phyloP scores from a whole-genome alignment of 2,797 vertebrate genomes.

The Pempheris klunzingeri region DNA sequence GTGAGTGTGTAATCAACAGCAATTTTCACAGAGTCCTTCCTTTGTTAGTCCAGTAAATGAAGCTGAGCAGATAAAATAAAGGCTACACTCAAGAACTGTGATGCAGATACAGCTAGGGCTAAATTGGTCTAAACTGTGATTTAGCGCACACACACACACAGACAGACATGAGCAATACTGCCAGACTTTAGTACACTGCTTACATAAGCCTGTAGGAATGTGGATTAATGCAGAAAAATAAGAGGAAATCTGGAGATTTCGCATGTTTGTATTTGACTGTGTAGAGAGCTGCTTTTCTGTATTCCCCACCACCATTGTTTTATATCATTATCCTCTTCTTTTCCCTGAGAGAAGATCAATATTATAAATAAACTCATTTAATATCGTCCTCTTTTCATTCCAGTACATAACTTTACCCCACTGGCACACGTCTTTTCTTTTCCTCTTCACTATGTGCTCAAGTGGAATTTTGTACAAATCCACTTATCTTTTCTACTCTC shows the following conservation, averaged over 20 bases:
- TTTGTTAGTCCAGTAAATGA: slow-evolving; percentile 64
- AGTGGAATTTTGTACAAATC: slow-evolving; percentile 1
- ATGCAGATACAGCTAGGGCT: slow-evolving; percentile 27
- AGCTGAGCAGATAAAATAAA: slow-evolving; percentile 63
- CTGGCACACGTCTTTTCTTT: neutral
- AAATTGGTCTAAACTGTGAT: slow-evolving; percentile 50
- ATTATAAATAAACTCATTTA: neutral
- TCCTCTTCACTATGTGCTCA: neutral
- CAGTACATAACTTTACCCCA: neutral
- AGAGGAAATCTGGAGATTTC: slow-evolving; percentile 26
- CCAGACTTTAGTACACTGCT: slow-evolving; percentile 53
- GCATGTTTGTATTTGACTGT: slow-evolving; percentile 15
- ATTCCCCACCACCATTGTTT: neutral
- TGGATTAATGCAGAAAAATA: slow-evolving; percentile 56
- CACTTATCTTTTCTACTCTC: neutral
- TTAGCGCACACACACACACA: slow-evolving; percentile 14
- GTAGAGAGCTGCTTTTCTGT: slow-evolving; percentile 17
- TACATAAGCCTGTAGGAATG: slow-evolving; percentile 69
- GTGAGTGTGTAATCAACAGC: slow-evolving; percentile 49
- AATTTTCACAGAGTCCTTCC: slow-evolving; percentile 44
- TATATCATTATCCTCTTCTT: neutral
- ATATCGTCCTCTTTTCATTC: neutral
- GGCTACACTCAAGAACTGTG: slow-evolving; percentile 41
- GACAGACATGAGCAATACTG: slow-evolving; percentile 11
- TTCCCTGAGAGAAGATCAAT: neutral